A percentile compares a stretch with the other conserved stretches of the same genome.
Evolutionary conservation across 2,797 vertebrate species (phyloP).

Genomic region (Cynopterus sphinx): DNA sequence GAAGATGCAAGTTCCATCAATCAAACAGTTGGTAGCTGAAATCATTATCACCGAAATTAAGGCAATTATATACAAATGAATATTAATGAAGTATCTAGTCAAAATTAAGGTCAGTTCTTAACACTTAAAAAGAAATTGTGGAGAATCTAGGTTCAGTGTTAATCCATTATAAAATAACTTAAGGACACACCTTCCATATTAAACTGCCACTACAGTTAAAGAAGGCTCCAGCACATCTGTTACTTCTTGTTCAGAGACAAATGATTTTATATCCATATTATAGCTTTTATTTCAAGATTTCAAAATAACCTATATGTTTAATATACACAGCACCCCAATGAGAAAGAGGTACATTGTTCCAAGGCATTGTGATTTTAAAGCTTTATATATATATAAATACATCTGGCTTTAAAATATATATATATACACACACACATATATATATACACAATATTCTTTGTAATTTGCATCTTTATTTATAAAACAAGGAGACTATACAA

Average conservation of each 20-base stretch:
- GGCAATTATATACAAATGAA: conserved; percentile 90
- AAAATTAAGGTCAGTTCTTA: conserved; percentile 86
- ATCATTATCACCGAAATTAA: conserved; percentile 90
- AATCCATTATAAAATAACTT: conserved; percentile 78
- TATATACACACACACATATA: too few species aligned
- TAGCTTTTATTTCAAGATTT: conserved; percentile 40
- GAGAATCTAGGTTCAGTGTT: conserved; percentile 75
- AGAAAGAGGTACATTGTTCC: neutral
- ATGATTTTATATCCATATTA: neutral
- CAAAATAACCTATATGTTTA: conserved; percentile 44
- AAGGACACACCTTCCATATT: conserved; percentile 78
- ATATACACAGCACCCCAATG: neutral
- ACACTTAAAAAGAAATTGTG: conserved; percentile 81
- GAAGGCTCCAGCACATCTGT: neutral
- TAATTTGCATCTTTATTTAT: neutral
- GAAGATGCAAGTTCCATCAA: conserved; percentile 87
- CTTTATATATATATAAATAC: too few species aligned
- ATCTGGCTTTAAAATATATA: too few species aligned
- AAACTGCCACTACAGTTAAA: conserved; percentile 64
- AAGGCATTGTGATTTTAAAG: neutral
- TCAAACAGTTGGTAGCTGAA: conserved; percentile 90
- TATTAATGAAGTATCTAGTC: conserved; percentile 88
- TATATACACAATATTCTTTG: neutral
- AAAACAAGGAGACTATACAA: neutral
- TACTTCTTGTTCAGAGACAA: conserved; percentile 31